A percentile compares a stretch with the other conserved stretches of the same genome.
Conservation (phyloP, 2,113 vertebrate species). For the Cichladusa arquata region DNA sequence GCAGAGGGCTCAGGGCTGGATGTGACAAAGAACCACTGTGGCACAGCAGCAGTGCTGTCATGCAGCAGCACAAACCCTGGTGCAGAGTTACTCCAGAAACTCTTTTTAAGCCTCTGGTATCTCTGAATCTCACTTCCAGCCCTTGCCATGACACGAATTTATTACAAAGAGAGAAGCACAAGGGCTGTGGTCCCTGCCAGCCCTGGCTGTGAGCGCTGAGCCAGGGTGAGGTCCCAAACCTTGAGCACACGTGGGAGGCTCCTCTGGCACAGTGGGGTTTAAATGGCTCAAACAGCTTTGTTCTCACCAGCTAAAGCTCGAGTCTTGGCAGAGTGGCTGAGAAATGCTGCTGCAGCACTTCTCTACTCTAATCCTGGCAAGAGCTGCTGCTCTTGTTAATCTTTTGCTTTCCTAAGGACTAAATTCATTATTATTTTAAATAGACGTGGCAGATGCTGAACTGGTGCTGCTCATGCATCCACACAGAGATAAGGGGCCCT, state of each 20-base stretch:
- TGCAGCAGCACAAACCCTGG: background rate
- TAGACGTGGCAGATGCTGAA: background rate
- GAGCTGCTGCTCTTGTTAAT: background rate
- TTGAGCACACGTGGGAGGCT: background rate
- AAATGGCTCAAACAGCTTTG: background rate
- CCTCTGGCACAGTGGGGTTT: background rate
- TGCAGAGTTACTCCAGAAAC: background rate
- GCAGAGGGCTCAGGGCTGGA: background rate
- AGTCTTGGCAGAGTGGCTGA: background rate
- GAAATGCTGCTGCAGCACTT: background rate
- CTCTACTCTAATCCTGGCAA: background rate
- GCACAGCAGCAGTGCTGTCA: background rate
- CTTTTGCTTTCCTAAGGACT: background rate
- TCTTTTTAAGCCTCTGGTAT: background rate
- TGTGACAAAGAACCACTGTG: constrained; percentile 20
- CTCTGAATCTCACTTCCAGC: background rate
- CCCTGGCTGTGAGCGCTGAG: background rate
- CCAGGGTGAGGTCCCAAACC: background rate
- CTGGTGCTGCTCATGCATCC: background rate
- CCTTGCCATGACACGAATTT: background rate
- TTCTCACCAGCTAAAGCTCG: background rate
- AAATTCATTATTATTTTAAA: constrained; percentile 35
- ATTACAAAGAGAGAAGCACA: background rate
- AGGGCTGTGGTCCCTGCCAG: background rate
- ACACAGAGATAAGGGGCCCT: background rate